These are phyloP conservation scores for Tachina fera DNA, from an alignment of 2,888 invertebrate species.

Conservation along the genomic window DNA sequence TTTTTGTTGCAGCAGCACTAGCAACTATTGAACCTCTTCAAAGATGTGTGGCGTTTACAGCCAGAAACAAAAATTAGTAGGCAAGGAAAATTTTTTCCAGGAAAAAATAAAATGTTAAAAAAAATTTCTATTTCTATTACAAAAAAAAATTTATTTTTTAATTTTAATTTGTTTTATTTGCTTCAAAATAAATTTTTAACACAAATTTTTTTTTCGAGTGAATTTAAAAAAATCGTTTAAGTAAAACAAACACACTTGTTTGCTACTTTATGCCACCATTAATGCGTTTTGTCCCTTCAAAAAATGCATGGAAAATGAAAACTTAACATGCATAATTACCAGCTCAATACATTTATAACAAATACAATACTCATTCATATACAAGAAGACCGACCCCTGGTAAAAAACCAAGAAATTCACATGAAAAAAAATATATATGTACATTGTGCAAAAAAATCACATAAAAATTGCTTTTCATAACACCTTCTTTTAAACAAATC, in stretches of 20 bases:
- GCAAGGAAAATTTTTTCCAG: background rate
- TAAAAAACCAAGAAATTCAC: conserved; percentile 58
- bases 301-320: conserved; percentile 19
- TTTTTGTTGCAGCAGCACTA: conserved; percentile 23
- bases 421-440: conserved; percentile 57
- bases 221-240: conserved; percentile 1
- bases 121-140: too few relatives aligned
- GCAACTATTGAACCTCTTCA: conserved; percentile 79
- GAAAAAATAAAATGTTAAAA: too few relatives aligned
- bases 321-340: conserved; percentile 66
- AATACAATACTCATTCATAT: background rate
- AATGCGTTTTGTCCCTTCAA: conserved; percentile 55
- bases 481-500: conserved; percentile 75
- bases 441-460: conserved; percentile 80
- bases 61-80: conserved; percentile 32
- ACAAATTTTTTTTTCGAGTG: conserved; percentile 48
- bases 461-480: conserved; percentile 80
- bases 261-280: conserved; percentile 52
- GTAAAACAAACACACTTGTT: conserved; percentile 56
- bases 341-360: conserved; percentile 51
- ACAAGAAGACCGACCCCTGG: conserved; percentile 64
- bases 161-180: too few relatives aligned
- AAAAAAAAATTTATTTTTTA: too few relatives aligned
- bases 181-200: background rate
- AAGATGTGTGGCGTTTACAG: conserved; percentile 71